phyloP scores from a whole-genome alignment of 2,797 vertebrate species.

The Catamblyrhynchus diadema region DNA sequence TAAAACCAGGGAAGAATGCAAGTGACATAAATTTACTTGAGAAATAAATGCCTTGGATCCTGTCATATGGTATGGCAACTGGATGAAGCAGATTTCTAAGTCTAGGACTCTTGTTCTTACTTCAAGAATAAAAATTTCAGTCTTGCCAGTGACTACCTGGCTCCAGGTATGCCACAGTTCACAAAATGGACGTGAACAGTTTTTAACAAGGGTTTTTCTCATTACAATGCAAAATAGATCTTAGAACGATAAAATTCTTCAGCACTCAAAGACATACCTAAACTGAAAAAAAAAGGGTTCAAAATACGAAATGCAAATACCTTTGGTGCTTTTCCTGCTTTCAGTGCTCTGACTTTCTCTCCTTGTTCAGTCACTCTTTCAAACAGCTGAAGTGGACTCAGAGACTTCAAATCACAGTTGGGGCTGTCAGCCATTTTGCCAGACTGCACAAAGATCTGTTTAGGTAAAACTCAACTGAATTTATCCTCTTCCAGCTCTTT shows the following conservation, averaged over 20 bases:
- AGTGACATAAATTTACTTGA: not conserved
- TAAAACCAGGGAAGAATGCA: not conserved
- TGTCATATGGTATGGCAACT: not conserved
- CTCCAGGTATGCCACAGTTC: not conserved
- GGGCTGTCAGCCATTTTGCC: slow-evolving; percentile 79
- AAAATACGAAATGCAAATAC: slow-evolving; percentile 66
- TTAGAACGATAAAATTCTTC: not conserved
- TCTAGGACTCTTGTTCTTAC: not conserved
- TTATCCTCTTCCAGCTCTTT: not conserved
- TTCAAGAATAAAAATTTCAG: not conserved
- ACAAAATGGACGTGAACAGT: not conserved
- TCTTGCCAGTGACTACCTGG: not conserved
- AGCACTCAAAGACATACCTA: not conserved
- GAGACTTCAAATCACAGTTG: slow-evolving; percentile 55
- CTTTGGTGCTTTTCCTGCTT: slow-evolving; percentile 85
- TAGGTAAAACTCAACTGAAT: not conserved
- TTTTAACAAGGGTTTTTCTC: not conserved
- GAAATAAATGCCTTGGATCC: not conserved
- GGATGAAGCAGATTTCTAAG: not conserved
- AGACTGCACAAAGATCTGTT: not conserved
- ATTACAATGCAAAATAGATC: not conserved
- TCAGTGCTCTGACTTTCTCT: slow-evolving; percentile 84
- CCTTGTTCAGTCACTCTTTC: slow-evolving; percentile 83
- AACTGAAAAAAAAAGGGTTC: not conserved
- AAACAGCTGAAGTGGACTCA: slow-evolving; percentile 81